These are phyloP conservation scores for Silurus meridionalis DNA, from an alignment of 2,113 vertebrate genomes.

Conservation along the genomic window DNA sequence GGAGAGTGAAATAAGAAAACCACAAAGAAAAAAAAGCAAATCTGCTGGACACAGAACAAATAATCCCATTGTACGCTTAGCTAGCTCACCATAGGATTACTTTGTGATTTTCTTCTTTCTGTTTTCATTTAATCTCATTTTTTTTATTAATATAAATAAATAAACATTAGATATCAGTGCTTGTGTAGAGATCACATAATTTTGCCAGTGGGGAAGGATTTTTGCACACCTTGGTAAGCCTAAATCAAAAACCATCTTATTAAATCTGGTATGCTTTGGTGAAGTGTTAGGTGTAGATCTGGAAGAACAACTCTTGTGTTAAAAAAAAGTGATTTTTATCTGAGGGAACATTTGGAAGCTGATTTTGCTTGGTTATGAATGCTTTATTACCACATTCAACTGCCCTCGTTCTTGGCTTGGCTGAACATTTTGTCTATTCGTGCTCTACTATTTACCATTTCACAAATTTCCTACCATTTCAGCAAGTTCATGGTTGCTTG, in stretches of 20 bases:
- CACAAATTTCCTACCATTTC: neutral
- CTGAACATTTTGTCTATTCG: neutral
- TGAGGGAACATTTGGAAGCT: neutral
- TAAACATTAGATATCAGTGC: neutral
- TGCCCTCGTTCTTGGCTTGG: neutral
- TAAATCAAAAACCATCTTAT: neutral
- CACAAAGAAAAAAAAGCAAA: slow-evolving; percentile 23
- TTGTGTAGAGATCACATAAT: neutral
- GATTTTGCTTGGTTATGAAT: neutral
- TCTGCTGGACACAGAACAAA: slow-evolving; percentile 19
- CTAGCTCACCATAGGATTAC: slow-evolving; percentile 7
- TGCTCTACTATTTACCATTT: neutral
- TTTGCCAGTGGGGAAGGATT: neutral
- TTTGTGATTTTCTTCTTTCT: slow-evolving; percentile 11
- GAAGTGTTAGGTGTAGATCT: neutral
- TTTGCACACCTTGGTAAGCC: neutral
- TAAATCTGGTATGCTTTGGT: neutral
- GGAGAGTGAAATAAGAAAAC: slow-evolving; percentile 28
- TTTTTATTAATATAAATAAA: neutral
- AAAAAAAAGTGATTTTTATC: no score
- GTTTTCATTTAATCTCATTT: neutral
- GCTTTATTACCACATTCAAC: neutral
- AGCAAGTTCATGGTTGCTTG: neutral
- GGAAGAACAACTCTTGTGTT: neutral
- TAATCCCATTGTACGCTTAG: slow-evolving; percentile 12